phyloP scores from a whole-genome alignment of 2,888 invertebrate genomes.

The Nemotelus pantherinus region DNA sequence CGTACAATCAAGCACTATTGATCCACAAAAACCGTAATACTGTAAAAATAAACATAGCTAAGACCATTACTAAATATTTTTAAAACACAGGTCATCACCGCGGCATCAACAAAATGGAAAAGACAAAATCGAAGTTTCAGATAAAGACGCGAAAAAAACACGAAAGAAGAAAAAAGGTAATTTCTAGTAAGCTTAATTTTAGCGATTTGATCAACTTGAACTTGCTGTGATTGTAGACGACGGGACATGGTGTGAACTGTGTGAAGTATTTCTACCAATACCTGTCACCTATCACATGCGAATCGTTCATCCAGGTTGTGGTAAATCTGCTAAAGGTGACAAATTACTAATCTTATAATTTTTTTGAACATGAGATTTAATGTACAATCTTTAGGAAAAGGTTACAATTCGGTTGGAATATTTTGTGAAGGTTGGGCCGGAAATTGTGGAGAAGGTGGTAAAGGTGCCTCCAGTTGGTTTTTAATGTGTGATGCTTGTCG shows the following conservation, averaged over 20 bases:
- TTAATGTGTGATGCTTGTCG: slow-evolving; percentile 91
- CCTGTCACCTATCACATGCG: slow-evolving; percentile 94
- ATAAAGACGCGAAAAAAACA: slow-evolving; percentile 60
- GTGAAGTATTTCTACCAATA: slow-evolving; percentile 76
- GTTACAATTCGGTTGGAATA: slow-evolving; percentile 90
- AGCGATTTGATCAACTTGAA: neutral
- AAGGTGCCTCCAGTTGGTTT: slow-evolving; percentile 86
- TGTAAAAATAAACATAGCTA: neutral
- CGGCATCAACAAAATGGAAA: slow-evolving; percentile 50
- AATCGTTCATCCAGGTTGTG: slow-evolving; percentile 90
- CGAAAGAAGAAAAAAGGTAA: slow-evolving; percentile 62
- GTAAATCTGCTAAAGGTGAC: slow-evolving; percentile 78
- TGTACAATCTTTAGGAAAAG: slow-evolving; percentile 66
- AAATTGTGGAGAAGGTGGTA: slow-evolving; percentile 86
- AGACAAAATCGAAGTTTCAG: slow-evolving; percentile 53
- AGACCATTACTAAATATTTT: neutral
- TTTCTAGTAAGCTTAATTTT: neutral
- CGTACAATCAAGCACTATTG: slow-evolving; percentile 63
- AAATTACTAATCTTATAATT: neutral
- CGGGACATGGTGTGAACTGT: slow-evolving; percentile 80
- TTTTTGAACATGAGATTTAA: neutral
- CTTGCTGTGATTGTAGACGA: slow-evolving; percentile 56
- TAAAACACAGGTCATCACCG: slow-evolving; percentile 42
- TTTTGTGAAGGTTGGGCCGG: slow-evolving; percentile 91
- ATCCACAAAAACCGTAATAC: slow-evolving; percentile 57